A percentile compares a stretch with the other conserved stretches of the same genome.
phyloP scores from a whole-genome alignment of 2,113 vertebrate genomes.

The Myrmecophaga tridactyla region DNA sequence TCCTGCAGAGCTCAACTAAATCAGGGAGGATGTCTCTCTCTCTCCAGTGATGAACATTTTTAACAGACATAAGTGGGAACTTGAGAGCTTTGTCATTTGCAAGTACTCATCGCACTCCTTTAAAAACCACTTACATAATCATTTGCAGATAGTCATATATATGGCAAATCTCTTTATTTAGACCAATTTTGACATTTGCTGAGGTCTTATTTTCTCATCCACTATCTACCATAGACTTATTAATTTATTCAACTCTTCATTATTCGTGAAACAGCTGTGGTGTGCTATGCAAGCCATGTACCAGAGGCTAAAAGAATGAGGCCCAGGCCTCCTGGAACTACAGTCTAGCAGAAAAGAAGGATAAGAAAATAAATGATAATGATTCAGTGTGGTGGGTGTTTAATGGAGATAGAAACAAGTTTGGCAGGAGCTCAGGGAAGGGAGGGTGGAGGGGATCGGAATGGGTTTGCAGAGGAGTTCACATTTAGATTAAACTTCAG shows the following conservation, averaged over 20 bases:
- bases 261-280: not conserved
- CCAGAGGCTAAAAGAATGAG: not conserved
- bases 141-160: not conserved
- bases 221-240: not conserved
- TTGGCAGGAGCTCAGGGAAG: not conserved
- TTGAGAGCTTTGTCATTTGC: conserved; percentile 11
- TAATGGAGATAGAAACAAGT: not conserved
- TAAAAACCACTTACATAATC: conserved; percentile 33
- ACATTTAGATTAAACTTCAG: not conserved
- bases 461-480: not conserved
- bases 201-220: not conserved
- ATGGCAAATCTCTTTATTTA: not conserved
- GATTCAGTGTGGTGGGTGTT: not conserved
- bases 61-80: conserved; percentile 13
- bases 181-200: not conserved
- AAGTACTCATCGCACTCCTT: not conserved
- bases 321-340: not conserved
- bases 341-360: not conserved
- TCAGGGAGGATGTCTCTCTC: not conserved
- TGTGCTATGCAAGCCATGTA: not conserved
- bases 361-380: not conserved
- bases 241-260: not conserved
- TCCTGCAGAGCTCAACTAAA: not conserved
- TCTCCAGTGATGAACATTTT: not conserved
- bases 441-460: not conserved